Conservation (phyloP, 1,140 invertebrate genomes). For the Heliothis virescens region DNA sequence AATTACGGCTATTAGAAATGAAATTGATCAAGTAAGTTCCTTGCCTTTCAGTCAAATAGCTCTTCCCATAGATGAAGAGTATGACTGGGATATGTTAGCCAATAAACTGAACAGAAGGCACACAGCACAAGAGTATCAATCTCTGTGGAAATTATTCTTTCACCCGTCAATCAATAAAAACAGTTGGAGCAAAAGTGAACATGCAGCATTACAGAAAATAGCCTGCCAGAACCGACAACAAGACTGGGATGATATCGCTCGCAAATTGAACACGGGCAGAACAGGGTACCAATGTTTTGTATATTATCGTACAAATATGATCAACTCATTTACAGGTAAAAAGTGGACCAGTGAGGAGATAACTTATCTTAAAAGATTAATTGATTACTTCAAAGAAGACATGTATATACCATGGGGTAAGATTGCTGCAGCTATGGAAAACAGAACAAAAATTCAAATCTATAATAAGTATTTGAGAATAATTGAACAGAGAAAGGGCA, state of each 20-base stretch:
- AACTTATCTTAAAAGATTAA: constrained; percentile 83
- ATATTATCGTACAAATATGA: constrained; percentile 87
- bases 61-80: constrained; percentile 72
- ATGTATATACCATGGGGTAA: constrained; percentile 89
- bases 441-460: constrained; percentile 88
- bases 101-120: constrained; percentile 71
- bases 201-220: constrained; percentile 82
- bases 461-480: constrained; percentile 87
- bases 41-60: constrained; percentile 63
- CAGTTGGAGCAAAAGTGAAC: constrained; percentile 88
- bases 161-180: constrained; percentile 89
- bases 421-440: constrained; percentile 87
- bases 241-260: constrained; percentile 89
- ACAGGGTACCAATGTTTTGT: constrained; percentile 90
- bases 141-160: constrained; percentile 89
- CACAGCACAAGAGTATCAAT: constrained; percentile 68
- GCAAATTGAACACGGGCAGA: constrained; percentile 85
- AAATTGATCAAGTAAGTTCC: constrained; percentile 61
- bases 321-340: constrained; percentile 66
- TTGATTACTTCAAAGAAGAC: constrained; percentile 87
- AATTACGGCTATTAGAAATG: constrained; percentile 59
- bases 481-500: constrained; percentile 86
- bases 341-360: constrained; percentile 89
- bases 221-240: constrained; percentile 84
- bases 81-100: constrained; percentile 78